Evolutionary conservation across 2,888 invertebrate genomes (phyloP).

Genomic region (Muschampia plurimacula): DNA sequence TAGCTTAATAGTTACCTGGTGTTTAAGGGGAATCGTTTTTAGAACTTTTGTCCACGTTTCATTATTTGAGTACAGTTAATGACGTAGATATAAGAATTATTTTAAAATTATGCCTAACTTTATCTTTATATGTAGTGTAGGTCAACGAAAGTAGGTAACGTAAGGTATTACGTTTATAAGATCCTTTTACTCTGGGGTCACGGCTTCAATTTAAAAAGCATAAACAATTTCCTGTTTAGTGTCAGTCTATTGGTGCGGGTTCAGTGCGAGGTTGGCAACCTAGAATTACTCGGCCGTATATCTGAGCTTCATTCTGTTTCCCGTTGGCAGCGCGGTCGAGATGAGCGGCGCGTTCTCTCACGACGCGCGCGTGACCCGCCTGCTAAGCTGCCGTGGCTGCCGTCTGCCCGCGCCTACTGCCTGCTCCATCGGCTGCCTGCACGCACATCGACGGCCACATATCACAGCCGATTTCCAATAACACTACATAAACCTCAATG

Average conservation of each 20-base stretch:
- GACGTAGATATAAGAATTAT: not conserved
- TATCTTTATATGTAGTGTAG: not conserved
- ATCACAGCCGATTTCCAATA: not conserved
- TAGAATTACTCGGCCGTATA: constrained; percentile 32
- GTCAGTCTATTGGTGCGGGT: constrained; percentile 25
- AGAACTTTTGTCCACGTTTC: not conserved
- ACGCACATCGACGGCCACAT: constrained; percentile 9
- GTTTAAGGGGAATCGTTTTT: not conserved
- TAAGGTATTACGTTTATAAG: not conserved
- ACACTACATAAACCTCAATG: constrained; percentile 6
- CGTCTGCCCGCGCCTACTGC: not conserved
- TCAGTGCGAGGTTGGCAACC: constrained; percentile 33
- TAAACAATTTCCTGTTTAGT: constrained; percentile 26
- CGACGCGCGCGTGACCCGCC: constrained; percentile 49
- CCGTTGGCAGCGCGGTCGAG: constrained; percentile 38
- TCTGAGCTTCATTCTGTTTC: constrained; percentile 36
- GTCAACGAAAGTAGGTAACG: not conserved
- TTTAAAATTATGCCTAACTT: not conserved
- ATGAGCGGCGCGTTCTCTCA: constrained; percentile 48
- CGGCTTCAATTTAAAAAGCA: constrained; percentile 25
- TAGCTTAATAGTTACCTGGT: not conserved
- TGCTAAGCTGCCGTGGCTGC: constrained; percentile 38
- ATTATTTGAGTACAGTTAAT: not conserved
- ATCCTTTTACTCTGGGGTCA: not conserved
- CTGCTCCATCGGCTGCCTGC: not conserved